phyloP scores from a whole-genome alignment of 2,888 invertebrate species.

The Harpagoxenus sublaevis region DNA sequence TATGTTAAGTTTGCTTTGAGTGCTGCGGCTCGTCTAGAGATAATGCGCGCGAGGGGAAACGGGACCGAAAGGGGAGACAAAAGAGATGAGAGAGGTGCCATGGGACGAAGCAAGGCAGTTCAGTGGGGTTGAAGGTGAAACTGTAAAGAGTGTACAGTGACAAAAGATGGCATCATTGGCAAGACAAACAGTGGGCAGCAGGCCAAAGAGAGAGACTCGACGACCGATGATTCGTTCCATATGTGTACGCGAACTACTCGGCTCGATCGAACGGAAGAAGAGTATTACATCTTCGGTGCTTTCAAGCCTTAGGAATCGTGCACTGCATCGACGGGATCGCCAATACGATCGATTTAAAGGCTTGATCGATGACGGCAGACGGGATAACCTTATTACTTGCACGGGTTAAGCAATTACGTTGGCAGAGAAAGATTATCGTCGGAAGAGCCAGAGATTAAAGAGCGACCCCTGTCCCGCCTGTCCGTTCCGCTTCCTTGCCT shows the following conservation, averaged over 20 bases:
- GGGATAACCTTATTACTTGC: conserved; percentile 71
- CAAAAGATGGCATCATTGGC: conserved; percentile 60
- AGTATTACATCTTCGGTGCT: conserved; percentile 62
- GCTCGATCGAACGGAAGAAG: conserved; percentile 67
- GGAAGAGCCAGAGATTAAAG: conserved; percentile 64
- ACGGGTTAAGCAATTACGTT: conserved; percentile 72
- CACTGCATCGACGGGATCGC: conserved; percentile 24
- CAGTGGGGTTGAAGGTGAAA: conserved; percentile 68
- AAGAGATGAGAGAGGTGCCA: conserved; percentile 14
- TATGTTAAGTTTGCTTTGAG: conserved; percentile 70
- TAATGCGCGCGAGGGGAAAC: conserved; percentile 7
- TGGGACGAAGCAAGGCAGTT: conserved; percentile 27
- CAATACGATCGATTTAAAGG: conserved; percentile 66
- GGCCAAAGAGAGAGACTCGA: conserved; percentile 56
- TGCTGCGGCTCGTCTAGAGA: conserved; percentile 62
- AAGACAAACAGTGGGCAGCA: conserved; percentile 19
- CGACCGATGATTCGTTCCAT: conserved; percentile 67
- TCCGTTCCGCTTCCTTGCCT: conserved; percentile 37
- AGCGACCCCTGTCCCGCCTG: conserved; percentile 31
- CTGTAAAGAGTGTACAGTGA: conserved; percentile 68
- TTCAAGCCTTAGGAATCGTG: conserved; percentile 28
- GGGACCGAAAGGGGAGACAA: conserved; percentile 25
- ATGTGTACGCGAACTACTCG: conserved; percentile 65
- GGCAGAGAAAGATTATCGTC: conserved; percentile 72
- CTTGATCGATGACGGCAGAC: conserved; percentile 70